phyloP scores from a whole-genome alignment of 30 jellyfish, hydroid and myxozoan species.

The Aurelia coerulea region DNA sequence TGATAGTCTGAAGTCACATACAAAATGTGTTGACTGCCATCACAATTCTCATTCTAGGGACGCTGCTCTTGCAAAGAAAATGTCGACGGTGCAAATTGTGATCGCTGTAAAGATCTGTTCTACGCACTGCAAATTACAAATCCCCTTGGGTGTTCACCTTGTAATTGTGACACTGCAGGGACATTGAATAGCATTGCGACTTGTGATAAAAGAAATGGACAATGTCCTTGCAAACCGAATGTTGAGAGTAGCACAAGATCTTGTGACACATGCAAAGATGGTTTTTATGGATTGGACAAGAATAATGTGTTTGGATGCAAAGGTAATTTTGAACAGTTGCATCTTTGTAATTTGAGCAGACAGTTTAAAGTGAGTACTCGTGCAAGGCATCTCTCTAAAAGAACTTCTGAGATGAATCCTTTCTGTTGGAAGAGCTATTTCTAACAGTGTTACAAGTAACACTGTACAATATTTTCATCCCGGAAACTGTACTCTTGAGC shows the following conservation, averaged over 20 bases:
- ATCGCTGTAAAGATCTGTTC: conserved; percentile 67
- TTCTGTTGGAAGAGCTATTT: background rate
- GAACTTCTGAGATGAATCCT: background rate
- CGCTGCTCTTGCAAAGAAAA: conserved; percentile 78
- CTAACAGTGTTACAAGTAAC: too few relatives aligned
- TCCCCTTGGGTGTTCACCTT: conserved; percentile 78
- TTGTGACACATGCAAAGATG: conserved; percentile 87
- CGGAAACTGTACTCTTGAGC: too few relatives aligned
- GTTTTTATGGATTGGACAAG: conserved; percentile 49
- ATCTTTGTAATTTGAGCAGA: background rate
- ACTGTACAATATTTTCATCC: too few relatives aligned
- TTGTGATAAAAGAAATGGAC: conserved; percentile 69
- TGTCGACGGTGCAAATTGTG: conserved; percentile 74
- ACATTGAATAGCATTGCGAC: conserved; percentile 71
- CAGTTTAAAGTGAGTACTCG: too few relatives aligned
- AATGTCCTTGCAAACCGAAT: conserved; percentile 75
- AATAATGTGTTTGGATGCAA: conserved; percentile 72
- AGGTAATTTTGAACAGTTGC: conserved; percentile 27
- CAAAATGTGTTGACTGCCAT: too few relatives aligned
- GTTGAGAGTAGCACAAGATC: conserved; percentile 39
- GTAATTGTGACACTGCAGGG: conserved; percentile 78
- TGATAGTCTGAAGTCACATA: too few relatives aligned
- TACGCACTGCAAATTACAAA: conserved; percentile 52
- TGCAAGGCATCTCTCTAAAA: background rate
- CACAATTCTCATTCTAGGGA: conserved; percentile 23